Evolutionary conservation across 2,888 invertebrate genomes (phyloP).

Genomic region (Chaitophorus viminalis): DNA sequence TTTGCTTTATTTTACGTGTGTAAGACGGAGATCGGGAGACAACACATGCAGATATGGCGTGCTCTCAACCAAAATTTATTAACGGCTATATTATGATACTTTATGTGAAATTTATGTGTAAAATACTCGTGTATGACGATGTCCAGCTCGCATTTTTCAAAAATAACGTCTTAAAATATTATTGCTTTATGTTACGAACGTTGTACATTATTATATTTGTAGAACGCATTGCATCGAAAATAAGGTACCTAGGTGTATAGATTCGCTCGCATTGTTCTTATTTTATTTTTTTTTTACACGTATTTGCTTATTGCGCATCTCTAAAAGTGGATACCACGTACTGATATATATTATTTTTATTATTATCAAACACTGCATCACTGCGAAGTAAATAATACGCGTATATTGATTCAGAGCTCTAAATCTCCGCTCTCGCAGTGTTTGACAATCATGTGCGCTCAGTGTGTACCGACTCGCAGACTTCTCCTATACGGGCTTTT

Average conservation of each 20-base stretch:
- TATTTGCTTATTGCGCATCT: background rate
- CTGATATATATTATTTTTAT: too few species aligned
- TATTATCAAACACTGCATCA: too few species aligned
- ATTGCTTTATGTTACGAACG: background rate
- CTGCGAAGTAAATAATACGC: background rate
- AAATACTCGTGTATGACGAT: too few species aligned
- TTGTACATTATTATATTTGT: too few species aligned
- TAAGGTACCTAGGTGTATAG: background rate
- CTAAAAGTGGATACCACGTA: background rate
- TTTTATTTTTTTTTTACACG: background rate
- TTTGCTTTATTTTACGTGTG: too few species aligned
- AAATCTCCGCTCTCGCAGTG: background rate
- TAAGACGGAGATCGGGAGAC: too few species aligned
- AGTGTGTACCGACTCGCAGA: background rate
- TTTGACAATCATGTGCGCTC: background rate
- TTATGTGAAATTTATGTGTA: too few species aligned
- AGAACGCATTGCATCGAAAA: too few species aligned
- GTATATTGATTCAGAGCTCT: background rate
- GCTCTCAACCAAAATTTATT: too few species aligned
- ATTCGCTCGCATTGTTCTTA: background rate
- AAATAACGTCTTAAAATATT: background rate
- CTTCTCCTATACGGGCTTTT: background rate
- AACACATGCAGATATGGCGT: too few species aligned
- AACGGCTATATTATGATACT: background rate
- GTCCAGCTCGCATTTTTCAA: background rate